Base-by-base conservation (phyloP, 1,140 invertebrate genomes). In the Wasmannia auropunctata region DNA sequence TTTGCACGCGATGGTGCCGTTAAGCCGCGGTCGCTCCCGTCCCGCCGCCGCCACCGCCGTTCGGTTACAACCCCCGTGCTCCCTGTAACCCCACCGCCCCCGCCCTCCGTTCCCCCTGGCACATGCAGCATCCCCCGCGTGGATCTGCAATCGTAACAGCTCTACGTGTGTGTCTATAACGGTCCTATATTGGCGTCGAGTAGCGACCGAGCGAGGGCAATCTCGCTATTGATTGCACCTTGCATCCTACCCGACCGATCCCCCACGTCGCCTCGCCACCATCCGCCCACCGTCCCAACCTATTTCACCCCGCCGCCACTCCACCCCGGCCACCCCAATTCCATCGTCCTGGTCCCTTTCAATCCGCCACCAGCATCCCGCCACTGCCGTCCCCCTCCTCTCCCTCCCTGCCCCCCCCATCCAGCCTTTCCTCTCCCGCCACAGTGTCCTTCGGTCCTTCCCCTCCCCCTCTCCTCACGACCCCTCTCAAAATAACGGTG, bases 201-300 rank as follows among this genome's bases (percentile, higher is more conserved):
- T 89, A 90, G 88, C 88, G 86, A 89, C 88, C 85, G 88, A 90
- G 88, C 75, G 89, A 89, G 86, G 86, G 86, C 89, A 90, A 90
- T 90, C 89, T 90, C 89, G 86, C 89, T 90, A 90, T 90, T 90
- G 89, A 90, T 90, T 90, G 88, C 89, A 87, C 88, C 88, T 90
- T 86, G 88, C 88, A 87, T 86, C 89, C 89, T 79, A 77, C 72
- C 72, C 72, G 37, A 86, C 74, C 85, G 77, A 87, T 86, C 60
- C 65, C 72, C 87, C 31, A 65, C 87, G 65, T 46, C 25, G 37
- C 62, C 86, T 80, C 86, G 58, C 83, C 87, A 25, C 16, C n/a
- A n/a, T n/a, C 76, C 76, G 46, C 75, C 77, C 88, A 81, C 56
- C 84, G 67, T 81, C 75, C 83, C 77, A 51, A 72, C 83, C 83